Conservation (phyloP, 2,113 vertebrate species). For the Columba livia region DNA sequence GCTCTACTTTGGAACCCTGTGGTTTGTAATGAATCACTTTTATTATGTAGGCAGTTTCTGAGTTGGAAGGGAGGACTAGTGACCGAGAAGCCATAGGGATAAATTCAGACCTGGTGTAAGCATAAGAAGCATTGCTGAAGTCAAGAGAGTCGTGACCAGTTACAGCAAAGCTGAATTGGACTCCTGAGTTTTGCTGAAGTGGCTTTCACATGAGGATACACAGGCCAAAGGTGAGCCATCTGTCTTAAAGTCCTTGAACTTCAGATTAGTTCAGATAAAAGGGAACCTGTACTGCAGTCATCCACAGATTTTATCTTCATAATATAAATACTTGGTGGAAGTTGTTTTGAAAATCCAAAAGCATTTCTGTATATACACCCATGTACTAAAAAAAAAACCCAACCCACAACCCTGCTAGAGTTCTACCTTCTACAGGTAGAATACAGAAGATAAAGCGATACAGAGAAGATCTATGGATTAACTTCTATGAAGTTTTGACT, state of each 20-base stretch:
- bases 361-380: neutral
- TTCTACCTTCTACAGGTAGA: neutral
- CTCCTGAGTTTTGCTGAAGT: conserved; percentile 60
- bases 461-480: neutral
- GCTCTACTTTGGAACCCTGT: conserved; percentile 60
- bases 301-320: neutral
- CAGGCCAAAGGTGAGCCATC: conserved; percentile 37
- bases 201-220: conserved; percentile 38
- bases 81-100: conserved; percentile 68
- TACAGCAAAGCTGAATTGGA: conserved; percentile 58
- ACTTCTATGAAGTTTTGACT: neutral
- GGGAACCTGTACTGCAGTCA: neutral
- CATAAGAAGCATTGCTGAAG: conserved; percentile 60
- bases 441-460: neutral
- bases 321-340: neutral
- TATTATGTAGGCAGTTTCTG: conserved; percentile 67
- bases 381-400: neutral
- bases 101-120: conserved; percentile 54
- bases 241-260: conserved; percentile 49
- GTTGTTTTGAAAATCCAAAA: neutral
- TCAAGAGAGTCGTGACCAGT: conserved; percentile 60
- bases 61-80: conserved; percentile 67
- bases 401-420: neutral
- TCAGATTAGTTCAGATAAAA: conserved; percentile 28
- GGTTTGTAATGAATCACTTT: conserved; percentile 78